phyloP scores from a whole-genome alignment of 1,140 invertebrate species.

The Lepidurus packardi region DNA sequence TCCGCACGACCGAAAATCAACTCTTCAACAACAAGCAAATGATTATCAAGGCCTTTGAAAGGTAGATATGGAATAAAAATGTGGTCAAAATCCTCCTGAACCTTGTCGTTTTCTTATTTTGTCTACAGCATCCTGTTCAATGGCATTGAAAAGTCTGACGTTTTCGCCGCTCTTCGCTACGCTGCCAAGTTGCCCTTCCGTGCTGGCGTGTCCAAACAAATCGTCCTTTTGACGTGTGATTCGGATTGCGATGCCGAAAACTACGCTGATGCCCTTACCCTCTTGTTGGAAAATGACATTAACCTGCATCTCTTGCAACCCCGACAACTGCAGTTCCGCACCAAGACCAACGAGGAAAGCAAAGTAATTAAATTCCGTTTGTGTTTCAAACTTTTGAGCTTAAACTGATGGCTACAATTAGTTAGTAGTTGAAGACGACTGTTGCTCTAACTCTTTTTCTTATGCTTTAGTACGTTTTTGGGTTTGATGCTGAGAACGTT shows the following conservation, averaged over 20 bases:
- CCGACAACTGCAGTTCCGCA: constrained; percentile 40
- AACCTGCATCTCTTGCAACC: constrained; percentile 47
- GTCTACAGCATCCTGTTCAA: constrained; percentile 38
- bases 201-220: constrained; percentile 49
- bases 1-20: constrained; percentile 47
- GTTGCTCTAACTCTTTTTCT: constrained; percentile 26
- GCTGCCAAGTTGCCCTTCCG: constrained; percentile 49
- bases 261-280: constrained; percentile 42
- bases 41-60: constrained; percentile 33
- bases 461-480: constrained; percentile 39
- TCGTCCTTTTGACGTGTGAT: constrained; percentile 47
- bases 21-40: constrained; percentile 40
- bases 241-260: constrained; percentile 41
- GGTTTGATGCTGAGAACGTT: constrained; percentile 45
- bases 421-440: not conserved
- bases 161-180: constrained; percentile 46
- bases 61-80: constrained; percentile 40
- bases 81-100: constrained; percentile 38
- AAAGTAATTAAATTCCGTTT: constrained; percentile 30
- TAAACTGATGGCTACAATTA: not conserved
- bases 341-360: constrained; percentile 35
- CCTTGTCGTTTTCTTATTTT: constrained; percentile 26
- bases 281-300: constrained; percentile 46
- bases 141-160: constrained; percentile 37
- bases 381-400: not conserved